Evolutionary conservation across 2,888 invertebrate species (phyloP).

Genomic region (Meiosimyza platycephala): DNA sequence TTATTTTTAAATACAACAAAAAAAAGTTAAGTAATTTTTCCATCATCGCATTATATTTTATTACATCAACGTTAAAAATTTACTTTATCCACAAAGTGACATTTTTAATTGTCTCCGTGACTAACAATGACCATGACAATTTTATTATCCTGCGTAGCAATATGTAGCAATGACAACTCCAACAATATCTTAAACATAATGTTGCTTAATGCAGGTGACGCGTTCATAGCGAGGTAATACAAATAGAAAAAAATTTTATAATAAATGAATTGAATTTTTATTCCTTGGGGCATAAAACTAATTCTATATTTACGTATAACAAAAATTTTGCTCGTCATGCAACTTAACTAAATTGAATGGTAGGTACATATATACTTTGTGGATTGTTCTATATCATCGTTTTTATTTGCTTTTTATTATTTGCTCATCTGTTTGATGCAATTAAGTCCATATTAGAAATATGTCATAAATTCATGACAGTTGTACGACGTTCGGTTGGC

Average conservation of each 20-base stretch:
- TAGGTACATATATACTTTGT: too few species aligned
- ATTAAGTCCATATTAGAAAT: too few species aligned
- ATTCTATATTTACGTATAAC: too few species aligned
- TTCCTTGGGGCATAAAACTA: not conserved
- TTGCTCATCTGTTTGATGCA: too few species aligned
- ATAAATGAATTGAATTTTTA: constrained; percentile 26
- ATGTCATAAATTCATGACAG: too few species aligned
- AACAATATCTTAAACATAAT: constrained; percentile 2
- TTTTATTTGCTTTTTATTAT: too few species aligned
- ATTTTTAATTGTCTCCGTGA: constrained; percentile 3
- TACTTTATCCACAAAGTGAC: not conserved
- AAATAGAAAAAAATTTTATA: not conserved
- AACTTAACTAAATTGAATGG: too few species aligned
- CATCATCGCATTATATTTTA: not conserved
- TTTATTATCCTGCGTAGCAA: not conserved
- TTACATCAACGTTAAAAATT: not conserved
- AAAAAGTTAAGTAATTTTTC: too few species aligned
- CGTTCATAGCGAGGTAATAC: not conserved
- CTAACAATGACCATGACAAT: constrained; percentile 12
- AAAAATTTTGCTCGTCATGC: too few species aligned
- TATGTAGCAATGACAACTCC: constrained; percentile 7
- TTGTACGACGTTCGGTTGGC: too few species aligned
- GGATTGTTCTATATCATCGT: too few species aligned
- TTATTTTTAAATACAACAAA: not conserved
- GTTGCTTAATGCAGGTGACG: constrained; percentile 3